phyloP scores from a whole-genome alignment of 2,888 invertebrate species.

The Augiades crinisus region DNA sequence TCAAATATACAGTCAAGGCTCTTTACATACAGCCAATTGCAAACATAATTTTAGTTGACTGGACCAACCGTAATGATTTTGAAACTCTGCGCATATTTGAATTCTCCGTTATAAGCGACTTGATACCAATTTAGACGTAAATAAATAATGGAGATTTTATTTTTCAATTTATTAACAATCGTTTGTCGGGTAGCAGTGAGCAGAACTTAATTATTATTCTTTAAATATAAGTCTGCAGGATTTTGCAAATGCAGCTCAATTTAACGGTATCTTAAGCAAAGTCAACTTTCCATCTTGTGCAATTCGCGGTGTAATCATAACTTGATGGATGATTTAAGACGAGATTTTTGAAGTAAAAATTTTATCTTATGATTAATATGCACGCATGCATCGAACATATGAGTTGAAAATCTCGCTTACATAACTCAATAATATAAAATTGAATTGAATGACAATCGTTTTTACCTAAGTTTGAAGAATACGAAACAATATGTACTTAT shows the following conservation, averaged over 20 bases:
- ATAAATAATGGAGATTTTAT: no score
- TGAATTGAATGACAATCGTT: no score
- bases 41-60: conserved; percentile 2
- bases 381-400: no score
- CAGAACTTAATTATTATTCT: background rate
- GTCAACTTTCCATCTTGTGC: conserved; percentile 14
- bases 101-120: background rate
- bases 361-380: background rate
- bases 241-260: background rate
- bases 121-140: background rate
- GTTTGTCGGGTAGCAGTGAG: no score
- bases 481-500: no score
- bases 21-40: conserved; percentile 17
- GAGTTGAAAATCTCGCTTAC: no score
- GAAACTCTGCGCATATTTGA: background rate
- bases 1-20: conserved; percentile 29
- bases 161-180: no score
- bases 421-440: no score
- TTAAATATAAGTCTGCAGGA: background rate
- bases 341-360: background rate
- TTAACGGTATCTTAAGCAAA: background rate
- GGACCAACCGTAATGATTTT: conserved; percentile 11
- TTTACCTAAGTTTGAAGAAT: no score
- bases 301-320: conserved; percentile 18
- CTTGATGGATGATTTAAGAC: background rate